These are phyloP conservation scores for Euura saliciscinereae DNA, from an alignment of 1,140 invertebrate genomes.

Conservation along the genomic window DNA sequence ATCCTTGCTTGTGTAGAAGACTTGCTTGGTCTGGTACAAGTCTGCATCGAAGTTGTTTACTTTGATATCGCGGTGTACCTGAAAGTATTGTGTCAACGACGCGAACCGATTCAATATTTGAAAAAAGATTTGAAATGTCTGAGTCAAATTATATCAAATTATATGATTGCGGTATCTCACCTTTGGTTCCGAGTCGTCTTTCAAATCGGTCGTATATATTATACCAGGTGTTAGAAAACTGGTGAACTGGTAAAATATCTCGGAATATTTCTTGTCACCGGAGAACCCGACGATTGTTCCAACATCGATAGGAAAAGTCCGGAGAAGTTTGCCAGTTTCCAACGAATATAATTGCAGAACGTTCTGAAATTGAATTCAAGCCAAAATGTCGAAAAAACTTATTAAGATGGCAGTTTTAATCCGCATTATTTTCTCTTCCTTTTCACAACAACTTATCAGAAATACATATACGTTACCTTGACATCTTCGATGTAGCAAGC, in stretches of 20 bases:
- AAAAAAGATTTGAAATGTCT: conserved; percentile 13
- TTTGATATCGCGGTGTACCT: conserved; percentile 85
- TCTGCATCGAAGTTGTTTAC: conserved; percentile 83
- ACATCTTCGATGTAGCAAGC: conserved; percentile 94
- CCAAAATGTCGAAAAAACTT: conserved; percentile 20
- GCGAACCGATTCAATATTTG: too few species aligned
- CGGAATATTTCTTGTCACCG: conserved; percentile 82
- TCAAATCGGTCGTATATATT: conserved; percentile 88
- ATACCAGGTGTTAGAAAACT: conserved; percentile 92
- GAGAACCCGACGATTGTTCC: conserved; percentile 86
- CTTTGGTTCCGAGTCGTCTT: conserved; percentile 67
- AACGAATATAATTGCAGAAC: conserved; percentile 83
- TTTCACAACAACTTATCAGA: conserved; percentile 9
- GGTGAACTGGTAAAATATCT: conserved; percentile 94
- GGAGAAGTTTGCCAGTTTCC: conserved; percentile 73
- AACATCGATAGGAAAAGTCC: conserved; percentile 80
- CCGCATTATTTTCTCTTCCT: conserved; percentile 8
- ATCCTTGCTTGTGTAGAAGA: conserved; percentile 96
- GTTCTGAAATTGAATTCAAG: conserved; percentile 67
- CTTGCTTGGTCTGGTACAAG: conserved; percentile 84
- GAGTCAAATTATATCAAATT: conserved; percentile 5
- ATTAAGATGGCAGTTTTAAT: conserved; percentile 13
- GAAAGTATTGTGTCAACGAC: conserved; percentile 30
- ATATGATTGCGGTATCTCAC: conserved; percentile 53
- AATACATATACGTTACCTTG: conserved; percentile 68